phyloP scores from a whole-genome alignment of 2,888 invertebrate genomes.

The Cryptosula pallasiana region DNA sequence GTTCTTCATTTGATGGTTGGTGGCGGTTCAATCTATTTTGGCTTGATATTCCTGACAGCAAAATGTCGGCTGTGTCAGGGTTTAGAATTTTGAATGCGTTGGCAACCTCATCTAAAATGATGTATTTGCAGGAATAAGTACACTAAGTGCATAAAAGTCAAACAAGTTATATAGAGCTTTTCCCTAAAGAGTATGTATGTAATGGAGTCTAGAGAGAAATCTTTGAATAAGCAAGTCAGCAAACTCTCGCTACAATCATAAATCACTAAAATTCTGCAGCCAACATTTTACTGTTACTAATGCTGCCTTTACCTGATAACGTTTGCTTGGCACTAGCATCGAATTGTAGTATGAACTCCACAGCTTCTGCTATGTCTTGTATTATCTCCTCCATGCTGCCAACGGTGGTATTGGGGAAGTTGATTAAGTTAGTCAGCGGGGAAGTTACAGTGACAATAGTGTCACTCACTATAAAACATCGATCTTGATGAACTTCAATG shows the following conservation, averaged over 20 bases:
- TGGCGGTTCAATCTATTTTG: no score
- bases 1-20: background rate
- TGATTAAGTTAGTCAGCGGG: background rate
- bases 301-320: background rate
- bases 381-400: constrained; percentile 12
- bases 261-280: no score
- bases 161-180: no score
- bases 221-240: no score
- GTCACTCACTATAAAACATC: no score
- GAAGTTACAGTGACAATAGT: background rate
- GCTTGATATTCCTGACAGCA: background rate
- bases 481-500: no score
- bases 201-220: no score
- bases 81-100: background rate
- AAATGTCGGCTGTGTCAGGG: background rate
- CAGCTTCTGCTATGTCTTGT: background rate
- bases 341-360: background rate
- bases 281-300: no score
- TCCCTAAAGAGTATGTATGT: no score
- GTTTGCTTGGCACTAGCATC: background rate
- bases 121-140: no score
- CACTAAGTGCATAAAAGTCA: no score
- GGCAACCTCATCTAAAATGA: background rate
- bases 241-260: no score
- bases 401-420: background rate